Conservation (phyloP, 2,797 vertebrate genomes). For the Perodicticus potto region DNA sequence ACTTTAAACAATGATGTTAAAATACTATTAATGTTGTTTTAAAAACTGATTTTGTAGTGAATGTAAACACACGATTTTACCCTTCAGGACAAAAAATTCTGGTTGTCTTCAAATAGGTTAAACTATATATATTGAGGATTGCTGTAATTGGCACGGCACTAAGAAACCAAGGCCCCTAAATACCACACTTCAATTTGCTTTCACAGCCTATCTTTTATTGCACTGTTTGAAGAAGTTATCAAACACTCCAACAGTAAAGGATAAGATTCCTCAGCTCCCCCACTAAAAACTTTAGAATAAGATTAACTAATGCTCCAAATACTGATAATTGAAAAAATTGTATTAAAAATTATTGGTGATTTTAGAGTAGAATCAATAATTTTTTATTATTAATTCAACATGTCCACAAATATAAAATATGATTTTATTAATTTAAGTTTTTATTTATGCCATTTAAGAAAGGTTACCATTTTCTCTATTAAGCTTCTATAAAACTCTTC, state of each 20-base stretch:
- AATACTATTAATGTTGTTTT: conserved; percentile 12
- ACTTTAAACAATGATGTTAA: conserved; percentile 44
- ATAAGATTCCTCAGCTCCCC: not conserved
- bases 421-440: not conserved
- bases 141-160: not conserved
- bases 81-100: conserved; percentile 41
- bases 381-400: conserved; percentile 1
- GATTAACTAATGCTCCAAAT: not conserved
- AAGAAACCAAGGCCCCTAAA: not conserved
- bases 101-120: conserved; percentile 65
- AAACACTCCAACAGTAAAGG: not conserved
- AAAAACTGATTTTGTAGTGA: conserved; percentile 51
- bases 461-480: not conserved
- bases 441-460: not conserved
- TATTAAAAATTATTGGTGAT: not conserved
- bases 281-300: not conserved
- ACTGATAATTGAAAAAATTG: not conserved
- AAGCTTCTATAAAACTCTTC: not conserved
- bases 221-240: not conserved
- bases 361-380: conserved; percentile 22
- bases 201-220: not conserved
- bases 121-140: not conserved
- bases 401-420: not conserved
- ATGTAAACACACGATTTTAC: conserved; percentile 45
- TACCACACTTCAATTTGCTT: not conserved